These are phyloP conservation scores for Drosophila malerkotliana DNA, from an alignment of 1,140 invertebrate genomes.

Conservation along the genomic window DNA sequence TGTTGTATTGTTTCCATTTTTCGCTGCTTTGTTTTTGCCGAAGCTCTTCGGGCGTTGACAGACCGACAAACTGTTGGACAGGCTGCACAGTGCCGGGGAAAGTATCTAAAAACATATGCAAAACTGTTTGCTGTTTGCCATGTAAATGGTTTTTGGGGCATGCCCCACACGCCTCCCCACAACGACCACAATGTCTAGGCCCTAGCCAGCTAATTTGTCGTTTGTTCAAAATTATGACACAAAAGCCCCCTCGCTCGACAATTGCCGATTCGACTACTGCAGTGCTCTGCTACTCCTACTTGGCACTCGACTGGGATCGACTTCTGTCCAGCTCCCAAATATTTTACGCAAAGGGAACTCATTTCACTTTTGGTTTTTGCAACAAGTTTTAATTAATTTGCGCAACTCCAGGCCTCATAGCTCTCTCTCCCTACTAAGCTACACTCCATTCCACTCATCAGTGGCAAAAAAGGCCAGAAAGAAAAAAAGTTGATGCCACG, in stretches of 20 bases:
- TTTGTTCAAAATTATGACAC: conserved; percentile 76
- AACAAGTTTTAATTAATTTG: conserved; percentile 83
- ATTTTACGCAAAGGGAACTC: conserved; percentile 49
- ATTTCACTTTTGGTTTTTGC: conserved; percentile 60
- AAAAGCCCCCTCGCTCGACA: conserved; percentile 58
- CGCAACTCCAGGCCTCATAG: conserved; percentile 51
- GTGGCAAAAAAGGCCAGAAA: conserved; percentile 18
- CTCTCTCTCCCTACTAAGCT: conserved; percentile 4
- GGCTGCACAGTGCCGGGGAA: conserved; percentile 39
- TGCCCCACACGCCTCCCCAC: neutral
- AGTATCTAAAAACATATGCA: conserved; percentile 72
- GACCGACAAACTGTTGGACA: conserved; percentile 79
- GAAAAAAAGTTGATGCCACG: conserved; percentile 74
- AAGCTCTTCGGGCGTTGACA: conserved; percentile 70
- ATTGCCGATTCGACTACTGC: conserved; percentile 37
- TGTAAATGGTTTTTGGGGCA: conserved; percentile 71
- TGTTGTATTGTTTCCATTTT: neutral
- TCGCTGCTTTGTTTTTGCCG: conserved; percentile 7
- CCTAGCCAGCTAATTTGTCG: conserved; percentile 73
- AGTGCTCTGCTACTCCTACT: neutral
- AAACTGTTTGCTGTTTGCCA: conserved; percentile 73
- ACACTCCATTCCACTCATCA: conserved; percentile 53
- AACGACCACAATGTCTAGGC: neutral
- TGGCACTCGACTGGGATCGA: conserved; percentile 1
- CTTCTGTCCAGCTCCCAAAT: conserved; percentile 36